These are phyloP conservation scores for Marronus borbonicus DNA, from an alignment of 2,888 invertebrate species.

Conservation along the genomic window DNA sequence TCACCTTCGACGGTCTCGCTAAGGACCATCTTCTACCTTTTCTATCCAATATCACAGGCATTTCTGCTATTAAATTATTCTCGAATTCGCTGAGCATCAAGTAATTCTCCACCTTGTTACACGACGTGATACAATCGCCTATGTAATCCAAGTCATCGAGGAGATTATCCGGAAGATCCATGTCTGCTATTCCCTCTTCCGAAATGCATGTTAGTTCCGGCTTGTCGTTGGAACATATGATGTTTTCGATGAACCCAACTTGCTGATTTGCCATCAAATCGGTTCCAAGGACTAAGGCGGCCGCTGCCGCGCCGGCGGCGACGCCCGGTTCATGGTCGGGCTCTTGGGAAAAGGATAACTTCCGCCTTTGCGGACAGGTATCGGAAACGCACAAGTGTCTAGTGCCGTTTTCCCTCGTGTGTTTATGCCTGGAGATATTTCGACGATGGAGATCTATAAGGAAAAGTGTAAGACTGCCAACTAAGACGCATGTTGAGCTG, in stretches of 20 bases:
- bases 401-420: conserved; percentile 76
- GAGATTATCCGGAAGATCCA: conserved; percentile 86
- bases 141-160: conserved; percentile 86
- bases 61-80: conserved; percentile 86
- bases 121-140: conserved; percentile 88
- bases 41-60: conserved; percentile 82
- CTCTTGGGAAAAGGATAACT: conserved; percentile 75
- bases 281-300: conserved; percentile 73
- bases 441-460: conserved; percentile 86
- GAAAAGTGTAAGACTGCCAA: conserved; percentile 84
- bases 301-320: conserved; percentile 72
- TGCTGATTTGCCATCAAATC: conserved; percentile 68
- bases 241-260: conserved; percentile 71
- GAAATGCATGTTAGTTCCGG: conserved; percentile 89
- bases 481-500: conserved; percentile 84
- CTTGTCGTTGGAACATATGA: conserved; percentile 72
- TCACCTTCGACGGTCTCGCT: conserved; percentile 72
- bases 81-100: conserved; percentile 90
- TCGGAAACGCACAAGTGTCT: conserved; percentile 74
- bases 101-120: conserved; percentile 90
- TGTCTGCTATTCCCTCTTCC: conserved; percentile 87
- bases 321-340: conserved; percentile 73
- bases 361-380: conserved; percentile 74
- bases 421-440: conserved; percentile 80
- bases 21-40: conserved; percentile 83